These are phyloP conservation scores for Masticophis lateralis DNA, from an alignment of 2,797 vertebrate genomes.

Conservation along the genomic window DNA sequence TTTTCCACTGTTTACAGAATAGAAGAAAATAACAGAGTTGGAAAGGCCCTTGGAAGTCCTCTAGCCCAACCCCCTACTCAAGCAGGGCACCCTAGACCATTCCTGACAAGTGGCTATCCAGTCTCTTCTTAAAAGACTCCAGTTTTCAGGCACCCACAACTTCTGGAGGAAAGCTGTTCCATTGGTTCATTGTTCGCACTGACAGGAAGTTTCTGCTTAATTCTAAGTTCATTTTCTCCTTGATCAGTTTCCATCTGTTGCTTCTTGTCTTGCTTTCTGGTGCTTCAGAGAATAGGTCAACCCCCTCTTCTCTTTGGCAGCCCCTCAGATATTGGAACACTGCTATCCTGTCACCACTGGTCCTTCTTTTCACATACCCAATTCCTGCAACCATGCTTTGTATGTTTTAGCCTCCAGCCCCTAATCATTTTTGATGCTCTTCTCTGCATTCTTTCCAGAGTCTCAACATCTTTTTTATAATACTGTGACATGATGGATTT, in stretches of 20 bases:
- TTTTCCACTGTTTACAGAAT: neutral
- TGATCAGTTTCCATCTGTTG: neutral
- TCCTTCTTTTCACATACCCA: neutral
- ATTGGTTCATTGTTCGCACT: neutral
- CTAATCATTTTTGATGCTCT: neutral
- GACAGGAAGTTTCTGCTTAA: neutral
- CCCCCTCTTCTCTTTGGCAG: neutral
- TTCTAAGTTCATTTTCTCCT: neutral
- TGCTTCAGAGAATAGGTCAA: accelerated
- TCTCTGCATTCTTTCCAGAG: neutral
- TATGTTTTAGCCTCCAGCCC: neutral
- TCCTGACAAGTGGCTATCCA: neutral
- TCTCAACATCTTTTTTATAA: neutral
- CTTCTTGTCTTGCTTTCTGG: neutral
- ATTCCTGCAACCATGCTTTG: neutral
- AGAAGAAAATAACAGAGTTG: neutral
- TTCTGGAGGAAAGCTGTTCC: neutral
- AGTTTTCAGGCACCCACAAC: neutral
- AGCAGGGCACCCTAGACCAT: neutral
- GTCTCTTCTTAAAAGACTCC: neutral
- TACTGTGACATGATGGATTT: neutral
- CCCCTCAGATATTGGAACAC: neutral
- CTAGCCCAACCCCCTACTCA: neutral
- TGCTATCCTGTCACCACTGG: neutral
- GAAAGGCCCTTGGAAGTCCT: neutral